Conservation (phyloP, 1,140 invertebrate genomes). For the Scylla paramamosain region DNA sequence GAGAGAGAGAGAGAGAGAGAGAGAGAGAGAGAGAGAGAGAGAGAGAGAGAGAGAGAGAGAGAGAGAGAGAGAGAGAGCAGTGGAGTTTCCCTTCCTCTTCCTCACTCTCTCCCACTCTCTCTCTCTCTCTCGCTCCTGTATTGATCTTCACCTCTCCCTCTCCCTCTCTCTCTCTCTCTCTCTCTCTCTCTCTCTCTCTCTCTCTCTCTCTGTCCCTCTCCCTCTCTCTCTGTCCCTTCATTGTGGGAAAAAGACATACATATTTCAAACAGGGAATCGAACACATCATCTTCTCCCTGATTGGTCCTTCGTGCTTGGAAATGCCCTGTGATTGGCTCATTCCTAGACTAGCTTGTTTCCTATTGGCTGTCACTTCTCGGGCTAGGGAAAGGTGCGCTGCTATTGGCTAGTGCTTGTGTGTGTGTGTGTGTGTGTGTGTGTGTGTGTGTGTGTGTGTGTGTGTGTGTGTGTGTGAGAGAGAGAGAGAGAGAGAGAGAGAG, state of each 20-base stretch:
- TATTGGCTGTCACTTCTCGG: no score
- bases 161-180: background rate
- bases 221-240: background rate
- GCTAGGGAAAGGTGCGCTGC: no score
- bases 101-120: background rate
- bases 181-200: background rate
- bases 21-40: background rate
- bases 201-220: background rate
- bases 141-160: background rate
- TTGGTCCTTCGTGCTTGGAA: no score
- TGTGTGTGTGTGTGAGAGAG: background rate
- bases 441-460: no score
- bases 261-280: no score
- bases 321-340: no score
- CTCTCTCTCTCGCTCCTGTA: background rate
- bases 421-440: no score
- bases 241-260: no score
- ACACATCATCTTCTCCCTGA: no score
- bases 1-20: conserved; percentile 23
- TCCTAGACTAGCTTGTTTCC: no score
- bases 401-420: no score
- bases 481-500: conserved; percentile 33
- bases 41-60: background rate
- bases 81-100: no score
- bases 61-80: background rate